Percentiles rank a stretch among this genome's conserved stretches.
Conservation (phyloP, 2,797 vertebrate species). For the Tenualosa ilisha region DNA sequence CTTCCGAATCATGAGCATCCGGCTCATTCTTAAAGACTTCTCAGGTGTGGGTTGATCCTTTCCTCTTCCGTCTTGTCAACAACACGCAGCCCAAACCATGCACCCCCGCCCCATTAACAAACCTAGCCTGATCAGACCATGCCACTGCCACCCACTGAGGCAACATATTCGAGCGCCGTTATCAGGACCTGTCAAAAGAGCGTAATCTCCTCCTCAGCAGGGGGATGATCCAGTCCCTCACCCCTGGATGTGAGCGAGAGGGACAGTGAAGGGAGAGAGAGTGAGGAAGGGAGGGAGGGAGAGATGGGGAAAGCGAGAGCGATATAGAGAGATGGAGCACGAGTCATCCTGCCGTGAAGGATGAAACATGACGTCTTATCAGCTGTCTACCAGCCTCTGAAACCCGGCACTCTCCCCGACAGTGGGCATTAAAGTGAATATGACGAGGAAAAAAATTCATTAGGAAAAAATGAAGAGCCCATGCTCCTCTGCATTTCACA, state of each 20-base stretch:
- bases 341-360: slow-evolving; percentile 42
- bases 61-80: slow-evolving; percentile 21
- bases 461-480: not conserved
- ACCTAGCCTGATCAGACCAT: not conserved
- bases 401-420: slow-evolving; percentile 36
- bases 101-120: not conserved
- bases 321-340: slow-evolving; percentile 17
- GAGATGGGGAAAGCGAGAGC: slow-evolving; percentile 38
- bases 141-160: slow-evolving; percentile 12
- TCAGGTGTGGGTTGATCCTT: slow-evolving; percentile 8
- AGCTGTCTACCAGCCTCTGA: slow-evolving; percentile 36
- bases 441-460: slow-evolving; percentile 37
- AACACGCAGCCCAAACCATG: not conserved
- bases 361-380: slow-evolving; percentile 47
- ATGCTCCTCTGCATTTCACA: slow-evolving; percentile 16
- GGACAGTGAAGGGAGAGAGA: no score
- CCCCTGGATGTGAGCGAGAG: not conserved
- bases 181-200: slow-evolving; percentile 24
- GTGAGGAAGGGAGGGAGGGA: not conserved
- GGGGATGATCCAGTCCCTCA: slow-evolving; percentile 15
- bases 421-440: slow-evolving; percentile 42
- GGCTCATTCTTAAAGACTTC: not conserved
- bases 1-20: not conserved
- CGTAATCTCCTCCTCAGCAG: slow-evolving; percentile 24
- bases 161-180: slow-evolving; percentile 7